Percentiles rank a stretch among this genome's conserved stretches.
These are phyloP conservation scores for Rhagium mordax DNA, from an alignment of 2,888 invertebrate species.

Conservation along the genomic window DNA sequence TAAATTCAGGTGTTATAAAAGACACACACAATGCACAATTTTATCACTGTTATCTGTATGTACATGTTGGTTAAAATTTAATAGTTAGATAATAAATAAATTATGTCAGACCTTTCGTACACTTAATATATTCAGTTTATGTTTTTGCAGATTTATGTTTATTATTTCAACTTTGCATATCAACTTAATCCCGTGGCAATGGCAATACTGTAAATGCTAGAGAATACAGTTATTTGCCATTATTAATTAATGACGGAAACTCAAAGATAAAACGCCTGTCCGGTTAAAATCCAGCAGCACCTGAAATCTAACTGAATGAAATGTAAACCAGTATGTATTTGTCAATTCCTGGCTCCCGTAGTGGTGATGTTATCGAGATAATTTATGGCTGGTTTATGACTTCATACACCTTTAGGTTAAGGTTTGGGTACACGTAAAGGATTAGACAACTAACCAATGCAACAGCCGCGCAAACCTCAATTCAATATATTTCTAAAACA, in stretches of 20 bases:
- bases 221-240: slow-evolving; percentile 33
- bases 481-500: too few relatives aligned
- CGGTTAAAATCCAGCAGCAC: slow-evolving; percentile 16
- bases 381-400: slow-evolving; percentile 31
- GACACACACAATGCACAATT: too few relatives aligned
- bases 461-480: background rate
- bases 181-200: slow-evolving; percentile 23
- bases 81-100: too few relatives aligned
- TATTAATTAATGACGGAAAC: slow-evolving; percentile 37
- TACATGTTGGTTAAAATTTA: too few relatives aligned
- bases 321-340: slow-evolving; percentile 33
- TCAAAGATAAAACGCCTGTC: slow-evolving; percentile 28
- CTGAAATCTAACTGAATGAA: slow-evolving; percentile 33
- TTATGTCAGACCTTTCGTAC: background rate
- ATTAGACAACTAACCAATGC: background rate
- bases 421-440: slow-evolving; percentile 11
- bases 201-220: slow-evolving; percentile 29
- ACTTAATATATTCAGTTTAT: background rate
- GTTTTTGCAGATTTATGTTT: slow-evolving; percentile 29
- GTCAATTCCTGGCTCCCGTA: slow-evolving; percentile 31
- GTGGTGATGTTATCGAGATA: slow-evolving; percentile 18
- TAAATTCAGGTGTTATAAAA: too few relatives aligned
- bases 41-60: too few relatives aligned
- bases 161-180: slow-evolving; percentile 30
- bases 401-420: slow-evolving; percentile 18